Conservation (phyloP, 2,113 vertebrate species). For the Callopanchax toddi region DNA sequence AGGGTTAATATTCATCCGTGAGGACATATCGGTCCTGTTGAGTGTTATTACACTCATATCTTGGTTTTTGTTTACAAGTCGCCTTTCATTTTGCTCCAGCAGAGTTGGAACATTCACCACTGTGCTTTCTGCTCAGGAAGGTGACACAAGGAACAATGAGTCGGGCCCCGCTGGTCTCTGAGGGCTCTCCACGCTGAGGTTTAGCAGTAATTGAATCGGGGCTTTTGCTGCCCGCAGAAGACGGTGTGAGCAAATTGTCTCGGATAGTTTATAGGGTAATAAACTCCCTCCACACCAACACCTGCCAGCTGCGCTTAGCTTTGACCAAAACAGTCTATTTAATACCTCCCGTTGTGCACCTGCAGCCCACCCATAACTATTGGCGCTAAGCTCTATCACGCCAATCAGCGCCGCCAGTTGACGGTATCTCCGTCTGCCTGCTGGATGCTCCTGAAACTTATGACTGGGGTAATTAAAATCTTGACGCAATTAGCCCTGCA, state of each 20-base stretch:
- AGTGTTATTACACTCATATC: conserved; percentile 17
- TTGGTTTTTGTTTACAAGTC: conserved; percentile 19
- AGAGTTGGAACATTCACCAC: conserved; percentile 17
- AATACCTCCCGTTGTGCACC: conserved; percentile 60
- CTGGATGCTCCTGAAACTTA: conserved; percentile 46
- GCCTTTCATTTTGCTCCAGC: conserved; percentile 32
- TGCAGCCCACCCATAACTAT: conserved; percentile 62
- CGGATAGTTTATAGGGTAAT: conserved; percentile 71
- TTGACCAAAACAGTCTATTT: conserved; percentile 64
- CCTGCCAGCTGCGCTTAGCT: conserved; percentile 75
- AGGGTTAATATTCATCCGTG: conserved; percentile 33
- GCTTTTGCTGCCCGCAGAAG: conserved; percentile 57
- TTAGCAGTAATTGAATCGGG: conserved; percentile 68
- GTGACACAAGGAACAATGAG: conserved; percentile 61
- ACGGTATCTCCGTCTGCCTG: conserved; percentile 5
- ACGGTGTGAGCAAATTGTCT: conserved; percentile 61
- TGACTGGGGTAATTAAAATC: conserved; percentile 69
- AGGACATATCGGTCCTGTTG: conserved; percentile 31
- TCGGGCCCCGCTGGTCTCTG: conserved; percentile 30
- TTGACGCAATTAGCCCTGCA: conserved; percentile 61
- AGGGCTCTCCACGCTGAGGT: conserved; percentile 43
- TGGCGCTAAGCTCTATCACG: conserved; percentile 16
- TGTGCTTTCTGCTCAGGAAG: conserved; percentile 44
- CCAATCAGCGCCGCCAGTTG: conserved; percentile 22
- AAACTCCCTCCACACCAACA: conserved; percentile 67